Conservation (phyloP, 2,797 vertebrate genomes). For the Muraenolepis orangiensis region DNA sequence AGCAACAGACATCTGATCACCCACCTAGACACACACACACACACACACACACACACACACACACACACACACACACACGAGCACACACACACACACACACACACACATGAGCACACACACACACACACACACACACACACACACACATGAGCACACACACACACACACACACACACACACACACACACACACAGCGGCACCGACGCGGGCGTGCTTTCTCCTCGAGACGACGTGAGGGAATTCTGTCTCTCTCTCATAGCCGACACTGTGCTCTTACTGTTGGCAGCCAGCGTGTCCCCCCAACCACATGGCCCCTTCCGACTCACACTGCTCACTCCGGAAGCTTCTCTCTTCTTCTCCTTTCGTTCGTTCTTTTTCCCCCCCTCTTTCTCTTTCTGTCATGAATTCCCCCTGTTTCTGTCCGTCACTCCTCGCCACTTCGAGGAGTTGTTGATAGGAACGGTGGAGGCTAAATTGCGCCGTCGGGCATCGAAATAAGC, state of each 20-base stretch:
- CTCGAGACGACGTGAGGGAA: too few species aligned
- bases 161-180: slow-evolving; percentile 13
- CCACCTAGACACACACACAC: too few species aligned
- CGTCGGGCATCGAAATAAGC: slow-evolving; percentile 50
- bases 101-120: not conserved
- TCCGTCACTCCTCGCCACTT: slow-evolving; percentile 19
- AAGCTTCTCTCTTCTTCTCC: slow-evolving; percentile 37
- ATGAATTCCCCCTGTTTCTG: slow-evolving; percentile 1
- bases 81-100: slow-evolving; percentile 7
- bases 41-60: slow-evolving; percentile 2
- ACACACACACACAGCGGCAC: slow-evolving; percentile 19
- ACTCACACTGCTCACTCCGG: slow-evolving; percentile 51
- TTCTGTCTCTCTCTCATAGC: too few species aligned
- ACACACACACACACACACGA: slow-evolving; percentile 9
- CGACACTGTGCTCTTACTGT: slow-evolving; percentile 41
- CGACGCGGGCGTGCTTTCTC: too few species aligned
- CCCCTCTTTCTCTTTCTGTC: slow-evolving; percentile 22
- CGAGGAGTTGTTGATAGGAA: not conserved
- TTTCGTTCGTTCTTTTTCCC: slow-evolving; percentile 24
- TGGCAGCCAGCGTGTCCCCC: slow-evolving; percentile 51
- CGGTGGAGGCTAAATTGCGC: slow-evolving; percentile 16
- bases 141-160: not conserved
- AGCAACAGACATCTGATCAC: too few species aligned
- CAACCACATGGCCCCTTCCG: slow-evolving; percentile 48
- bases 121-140: slow-evolving; percentile 10